Base-by-base conservation (phyloP, 2,113 vertebrate genomes). In the Chauna torquata region DNA sequence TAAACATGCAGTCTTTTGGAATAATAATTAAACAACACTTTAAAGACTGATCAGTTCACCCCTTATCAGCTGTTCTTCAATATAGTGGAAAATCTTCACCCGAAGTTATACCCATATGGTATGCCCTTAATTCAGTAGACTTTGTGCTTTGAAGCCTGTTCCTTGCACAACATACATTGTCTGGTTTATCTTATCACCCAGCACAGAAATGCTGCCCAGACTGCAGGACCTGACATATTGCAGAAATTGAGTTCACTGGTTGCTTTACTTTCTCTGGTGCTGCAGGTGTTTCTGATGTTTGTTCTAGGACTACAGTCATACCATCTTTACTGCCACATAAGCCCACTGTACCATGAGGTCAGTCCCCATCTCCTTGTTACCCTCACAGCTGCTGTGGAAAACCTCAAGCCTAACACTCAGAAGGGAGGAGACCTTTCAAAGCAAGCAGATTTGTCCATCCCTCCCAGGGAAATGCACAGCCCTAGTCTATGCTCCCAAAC, bases 301-400 rank as follows among this genome's bases (percentile, higher is more conserved):
- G 34, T 71, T 8, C 45, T 15, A 58, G 55, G 40, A 30, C 17
- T 45, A 27, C 25, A 90, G 34, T 72, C 28, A 28, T 20, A 47
- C 6, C 2, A 0, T 38, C 15, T 45, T 61, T 62, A 52, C 20
- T 52, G 38, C 17, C 55, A 38, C 0, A 0, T 59, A 77, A 83
- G 4, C 24, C 12, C 9, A 0, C 30, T 66, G 8, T 70, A 44
- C 32, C 4, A 1, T 19, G 59, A 32, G 11, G 8, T 86, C 76
- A 65, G 19, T 40, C 44, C 47, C 82, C n/a, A 47, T 3, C 27
- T 44, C 32, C 16, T 68, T 79, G 75, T 76, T 28, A 62, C 8
- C 15, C 15, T 44, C 42, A 14, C 3, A 88, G 68, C 61, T 71
- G 19, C 42, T 58, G 16, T 13, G 18, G 72, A 78, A 92, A 75